phyloP scores from a whole-genome alignment of 2,888 invertebrate species.

The Charanyca ferruginea region DNA sequence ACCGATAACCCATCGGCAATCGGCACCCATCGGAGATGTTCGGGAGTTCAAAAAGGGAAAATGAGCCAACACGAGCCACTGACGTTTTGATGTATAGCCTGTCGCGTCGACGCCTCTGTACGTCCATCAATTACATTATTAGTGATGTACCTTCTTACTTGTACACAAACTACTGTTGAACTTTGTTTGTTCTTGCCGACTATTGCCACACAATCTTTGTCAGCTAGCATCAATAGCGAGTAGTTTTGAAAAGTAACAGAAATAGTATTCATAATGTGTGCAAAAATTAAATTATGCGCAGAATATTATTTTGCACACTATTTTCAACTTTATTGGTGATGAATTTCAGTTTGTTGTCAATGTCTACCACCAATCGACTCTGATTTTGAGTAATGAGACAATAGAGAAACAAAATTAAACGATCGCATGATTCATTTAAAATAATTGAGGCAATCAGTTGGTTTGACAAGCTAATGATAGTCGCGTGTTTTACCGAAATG shows the following conservation, averaged over 20 bases:
- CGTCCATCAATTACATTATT: slow-evolving; percentile 72
- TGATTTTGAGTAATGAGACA: slow-evolving; percentile 70
- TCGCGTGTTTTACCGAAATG: slow-evolving; percentile 69
- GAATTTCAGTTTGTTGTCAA: background rate
- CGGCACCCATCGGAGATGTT: slow-evolving; percentile 67
- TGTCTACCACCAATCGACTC: slow-evolving; percentile 54
- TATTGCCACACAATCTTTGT: slow-evolving; percentile 38
- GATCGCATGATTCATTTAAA: slow-evolving; percentile 71
- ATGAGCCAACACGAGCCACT: slow-evolving; percentile 46
- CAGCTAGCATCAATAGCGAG: background rate
- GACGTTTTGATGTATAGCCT: slow-evolving; percentile 84
- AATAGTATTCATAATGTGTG: background rate
- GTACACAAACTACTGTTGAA: slow-evolving; percentile 26
- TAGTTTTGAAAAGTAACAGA: background rate
- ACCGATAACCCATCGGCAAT: slow-evolving; percentile 71
- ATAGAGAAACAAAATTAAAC: slow-evolving; percentile 68
- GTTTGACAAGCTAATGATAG: slow-evolving; percentile 68
- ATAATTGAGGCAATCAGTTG: slow-evolving; percentile 74
- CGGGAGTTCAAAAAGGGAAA: slow-evolving; percentile 66
- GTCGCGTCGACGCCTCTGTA: slow-evolving; percentile 81
- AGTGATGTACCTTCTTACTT: slow-evolving; percentile 42
- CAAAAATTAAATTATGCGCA: too few species aligned
- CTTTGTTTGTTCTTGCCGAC: slow-evolving; percentile 57
- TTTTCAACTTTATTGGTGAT: background rate
- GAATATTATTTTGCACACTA: background rate